Evolutionary conservation across 2,888 invertebrate species (phyloP).

Genomic region (Spialia ferax): DNA sequence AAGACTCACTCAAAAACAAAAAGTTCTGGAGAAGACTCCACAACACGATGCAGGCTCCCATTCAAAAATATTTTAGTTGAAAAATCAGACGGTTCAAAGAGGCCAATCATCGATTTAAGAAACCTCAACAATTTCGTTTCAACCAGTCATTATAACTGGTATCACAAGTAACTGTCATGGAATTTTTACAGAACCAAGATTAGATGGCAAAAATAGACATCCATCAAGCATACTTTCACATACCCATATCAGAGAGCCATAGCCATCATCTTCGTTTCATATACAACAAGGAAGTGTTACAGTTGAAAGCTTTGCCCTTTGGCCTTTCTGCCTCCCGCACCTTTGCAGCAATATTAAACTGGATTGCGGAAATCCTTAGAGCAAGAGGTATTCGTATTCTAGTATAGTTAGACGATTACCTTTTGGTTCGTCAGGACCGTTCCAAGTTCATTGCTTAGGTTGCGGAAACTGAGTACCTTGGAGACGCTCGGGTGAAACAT

Average conservation of each 20-base stretch:
- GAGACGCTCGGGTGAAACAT: neutral
- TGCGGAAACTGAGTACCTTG: conserved; percentile 5
- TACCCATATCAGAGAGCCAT: neutral
- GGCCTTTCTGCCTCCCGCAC: neutral
- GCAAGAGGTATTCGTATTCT: conserved; percentile 4
- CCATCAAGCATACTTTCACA: neutral
- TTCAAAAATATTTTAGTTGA: neutral
- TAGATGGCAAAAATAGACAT: neutral
- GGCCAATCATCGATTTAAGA: neutral
- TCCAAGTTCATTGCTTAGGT: neutral
- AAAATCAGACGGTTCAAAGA: neutral
- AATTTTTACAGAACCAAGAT: neutral
- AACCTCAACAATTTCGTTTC: neutral
- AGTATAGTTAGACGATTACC: neutral
- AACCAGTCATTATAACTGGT: neutral
- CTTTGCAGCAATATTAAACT: neutral
- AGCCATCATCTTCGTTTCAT: neutral
- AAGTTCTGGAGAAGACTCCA: neutral
- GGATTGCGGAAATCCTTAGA: conserved; percentile 5
- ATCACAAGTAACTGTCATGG: neutral
- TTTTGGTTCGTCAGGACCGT: conserved; percentile 4
- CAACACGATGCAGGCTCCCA: neutral
- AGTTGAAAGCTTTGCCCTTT: neutral
- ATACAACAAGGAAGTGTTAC: neutral
- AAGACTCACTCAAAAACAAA: neutral